Percentiles rank a stretch among this genome's conserved stretches.
Conservation (phyloP, 2,113 vertebrate species). For the Actenoides lindsayi region DNA sequence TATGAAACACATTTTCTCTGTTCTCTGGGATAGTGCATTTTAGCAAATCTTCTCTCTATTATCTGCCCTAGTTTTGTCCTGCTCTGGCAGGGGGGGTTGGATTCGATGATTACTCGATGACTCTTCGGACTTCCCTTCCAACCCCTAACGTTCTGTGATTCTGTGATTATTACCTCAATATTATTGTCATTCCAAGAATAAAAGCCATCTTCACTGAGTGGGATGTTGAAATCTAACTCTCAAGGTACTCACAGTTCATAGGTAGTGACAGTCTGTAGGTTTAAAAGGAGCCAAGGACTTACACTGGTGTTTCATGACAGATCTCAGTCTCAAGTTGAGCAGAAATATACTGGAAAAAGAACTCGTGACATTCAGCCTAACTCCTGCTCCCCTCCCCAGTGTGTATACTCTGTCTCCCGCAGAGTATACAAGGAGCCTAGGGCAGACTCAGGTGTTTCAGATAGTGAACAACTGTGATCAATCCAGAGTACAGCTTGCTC, state of each 20-base stretch:
- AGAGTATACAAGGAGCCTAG: neutral
- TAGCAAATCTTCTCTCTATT: neutral
- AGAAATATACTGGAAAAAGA: neutral
- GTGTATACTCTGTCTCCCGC: neutral
- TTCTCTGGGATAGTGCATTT: neutral
- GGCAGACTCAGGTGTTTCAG: neutral
- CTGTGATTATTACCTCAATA: neutral
- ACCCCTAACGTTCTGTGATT: too few relatives aligned
- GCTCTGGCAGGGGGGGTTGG: too few relatives aligned
- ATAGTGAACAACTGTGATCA: neutral
- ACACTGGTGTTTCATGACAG: fast-evolving
- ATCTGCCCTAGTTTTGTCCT: too few relatives aligned
- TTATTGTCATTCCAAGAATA: neutral
- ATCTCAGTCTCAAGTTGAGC: neutral
- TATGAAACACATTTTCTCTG: neutral
- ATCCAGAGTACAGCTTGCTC: neutral
- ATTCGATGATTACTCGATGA: too few relatives aligned
- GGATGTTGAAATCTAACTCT: neutral
- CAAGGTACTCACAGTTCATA: neutral
- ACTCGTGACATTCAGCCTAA: neutral
- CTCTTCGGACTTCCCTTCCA: too few relatives aligned
- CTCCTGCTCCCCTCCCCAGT: neutral
- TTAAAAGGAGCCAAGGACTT: neutral
- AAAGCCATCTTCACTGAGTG: neutral
- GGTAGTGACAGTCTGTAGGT: neutral